Base-by-base conservation (phyloP, 2,888 invertebrate species). In the Steromphala cineraria region DNA sequence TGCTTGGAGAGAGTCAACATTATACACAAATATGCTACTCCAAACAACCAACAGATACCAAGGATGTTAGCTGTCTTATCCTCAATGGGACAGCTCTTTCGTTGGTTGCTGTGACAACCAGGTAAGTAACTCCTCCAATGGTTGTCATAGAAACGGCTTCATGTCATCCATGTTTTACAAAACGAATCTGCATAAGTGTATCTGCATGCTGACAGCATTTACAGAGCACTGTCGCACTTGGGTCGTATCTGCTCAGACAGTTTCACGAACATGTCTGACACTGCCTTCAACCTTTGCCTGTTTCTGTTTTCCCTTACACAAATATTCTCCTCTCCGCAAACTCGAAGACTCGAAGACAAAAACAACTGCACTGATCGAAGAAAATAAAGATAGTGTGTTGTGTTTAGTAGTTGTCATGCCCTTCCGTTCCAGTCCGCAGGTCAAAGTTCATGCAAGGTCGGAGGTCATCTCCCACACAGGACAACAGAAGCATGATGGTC, bases 381-480 rank as follows among this genome's bases (percentile, higher is more conserved):
- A 71, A 71, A 62, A 71, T 71, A 71, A 31, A 71, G 71, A 71
- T 40, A 71, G 76, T 76, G 76, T 55, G 76, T 76, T 76, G 53
- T 76, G 75, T 76, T 55, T 76, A 76, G 76, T 53, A 76, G 71
- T 36, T 71, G 71, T 71, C 36, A 46, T 8, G 46, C 46, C 40
- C 13, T n/a, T 36, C 71, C 7, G 62, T 71, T 19, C 71, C 28
- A 36, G 71, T 46, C 46, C 46, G 46, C 46, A 8, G 46, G 46
- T 46, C 46, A 46, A 46, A 46, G 46, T 46, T 46, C 46, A 46
- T 46, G 46, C 46, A 1, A 46, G 46, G 46, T 46, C 46, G 13
- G 46, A 46, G 46, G 46, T 46, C 46, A 46, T 46, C 46, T 10
- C 46, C 13, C 46, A 46, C 7, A 13, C 46, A 46, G 46, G 46